Evolutionary conservation across 2,113 vertebrate genomes (phyloP).

Genomic region (Benitochromis conjunctus): DNA sequence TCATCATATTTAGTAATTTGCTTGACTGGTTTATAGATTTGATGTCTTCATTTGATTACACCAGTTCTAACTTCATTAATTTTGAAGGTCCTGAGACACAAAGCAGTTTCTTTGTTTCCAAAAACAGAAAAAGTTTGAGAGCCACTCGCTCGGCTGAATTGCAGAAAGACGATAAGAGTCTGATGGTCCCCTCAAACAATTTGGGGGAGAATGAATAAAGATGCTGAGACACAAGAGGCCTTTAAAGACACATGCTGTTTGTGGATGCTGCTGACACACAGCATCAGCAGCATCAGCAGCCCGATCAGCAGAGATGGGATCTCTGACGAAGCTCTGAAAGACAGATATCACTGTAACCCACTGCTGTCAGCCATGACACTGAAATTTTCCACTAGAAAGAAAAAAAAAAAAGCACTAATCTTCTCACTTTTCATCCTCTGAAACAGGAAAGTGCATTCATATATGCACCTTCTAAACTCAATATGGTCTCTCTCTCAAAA

Average conservation of each 20-base stretch:
- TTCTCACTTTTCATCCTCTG: neutral
- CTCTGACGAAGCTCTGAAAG: conserved; percentile 1
- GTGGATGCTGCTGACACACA: conserved; percentile 21
- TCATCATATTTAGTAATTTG: neutral
- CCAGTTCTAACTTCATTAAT: neutral
- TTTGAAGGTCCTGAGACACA: neutral
- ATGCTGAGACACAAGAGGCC: neutral
- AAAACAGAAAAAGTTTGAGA: neutral
- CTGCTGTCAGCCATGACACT: neutral
- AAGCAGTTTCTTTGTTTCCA: neutral
- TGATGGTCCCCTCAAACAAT: neutral
- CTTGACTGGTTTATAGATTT: neutral
- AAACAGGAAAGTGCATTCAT: neutral
- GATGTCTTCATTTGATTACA: neutral
- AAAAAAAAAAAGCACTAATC: neutral
- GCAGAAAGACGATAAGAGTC: neutral
- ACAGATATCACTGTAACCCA: neutral
- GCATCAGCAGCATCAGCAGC: neutral
- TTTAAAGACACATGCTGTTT: neutral
- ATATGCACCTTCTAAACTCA: neutral
- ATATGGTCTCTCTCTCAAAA: neutral
- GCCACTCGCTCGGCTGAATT: neutral
- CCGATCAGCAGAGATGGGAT: conserved; percentile 39
- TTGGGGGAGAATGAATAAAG: neutral
- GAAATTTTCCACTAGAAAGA: neutral